Conservation (phyloP, 1,140 invertebrate genomes). For the Hyles vespertilio region DNA sequence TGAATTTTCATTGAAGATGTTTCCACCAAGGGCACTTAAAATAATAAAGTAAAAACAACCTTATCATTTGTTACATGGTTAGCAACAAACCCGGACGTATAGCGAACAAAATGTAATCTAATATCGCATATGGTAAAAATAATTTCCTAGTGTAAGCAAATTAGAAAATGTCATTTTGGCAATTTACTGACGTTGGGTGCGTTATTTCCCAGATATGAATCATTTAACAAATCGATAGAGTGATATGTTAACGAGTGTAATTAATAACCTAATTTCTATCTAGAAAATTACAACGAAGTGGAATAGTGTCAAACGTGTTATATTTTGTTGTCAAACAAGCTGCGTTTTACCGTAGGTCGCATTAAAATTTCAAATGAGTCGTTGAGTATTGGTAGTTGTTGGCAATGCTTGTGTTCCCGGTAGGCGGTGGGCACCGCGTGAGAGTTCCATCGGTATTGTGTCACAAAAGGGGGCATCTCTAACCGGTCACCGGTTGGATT, state of each 20-base stretch:
- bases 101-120: constrained; percentile 14
- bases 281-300: neutral
- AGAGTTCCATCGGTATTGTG: constrained; percentile 28
- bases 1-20: constrained; percentile 32
- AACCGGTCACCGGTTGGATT: constrained; percentile 54
- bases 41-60: constrained; percentile 27
- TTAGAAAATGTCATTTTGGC: no score
- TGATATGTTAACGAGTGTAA: no score
- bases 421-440: constrained; percentile 17
- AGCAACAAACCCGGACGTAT: constrained; percentile 21
- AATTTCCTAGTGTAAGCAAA: no score
- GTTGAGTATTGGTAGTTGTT: constrained; percentile 20
- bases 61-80: constrained; percentile 14
- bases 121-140: neutral
- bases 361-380: constrained; percentile 45
- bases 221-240: no score
- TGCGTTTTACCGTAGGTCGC: constrained; percentile 21
- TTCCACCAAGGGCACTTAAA: constrained; percentile 29
- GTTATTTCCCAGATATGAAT: no score
- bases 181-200: no score
- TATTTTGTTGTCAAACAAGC: constrained; percentile 6
- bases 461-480: constrained; percentile 42
- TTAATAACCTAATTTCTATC: no score
- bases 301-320: neutral
- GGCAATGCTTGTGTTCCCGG: constrained; percentile 38